Base-by-base conservation (phyloP, 1,140 invertebrate species). In the Drosophila tristis region DNA sequence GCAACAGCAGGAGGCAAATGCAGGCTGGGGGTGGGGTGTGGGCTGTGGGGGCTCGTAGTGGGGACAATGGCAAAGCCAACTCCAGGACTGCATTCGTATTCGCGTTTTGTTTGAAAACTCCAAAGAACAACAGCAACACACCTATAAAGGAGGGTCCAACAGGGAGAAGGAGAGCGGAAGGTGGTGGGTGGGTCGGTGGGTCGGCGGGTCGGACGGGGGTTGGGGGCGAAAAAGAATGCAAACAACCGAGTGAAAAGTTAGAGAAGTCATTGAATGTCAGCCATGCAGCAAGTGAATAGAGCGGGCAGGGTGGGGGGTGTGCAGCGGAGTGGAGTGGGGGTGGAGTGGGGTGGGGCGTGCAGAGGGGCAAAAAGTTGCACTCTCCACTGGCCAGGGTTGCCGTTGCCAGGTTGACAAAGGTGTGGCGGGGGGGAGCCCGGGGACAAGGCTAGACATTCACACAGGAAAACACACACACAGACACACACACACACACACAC, bases 181-280 rank as follows among this genome's bases (percentile, higher is more conserved):
- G n/a, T 2, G 42, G n/a, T n/a, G n/a, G n/a, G n/a, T n/a, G n/a
- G n/a, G n/a, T n/a, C n/a, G n/a, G n/a, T n/a, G n/a, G n/a, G n/a
- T n/a, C n/a, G n/a, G n/a, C n/a, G n/a, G n/a, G n/a, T n/a, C n/a
- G n/a, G n/a, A n/a, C n/a, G n/a, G 26, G 47, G 23, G 0, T 2
- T 31, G 4, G 15, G 11, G 16, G 11, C 20, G 29, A 44, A 35
- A 65, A 75, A 78, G 65, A 77, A 77, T 70, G 59, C 62, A 68
- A 63, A 85, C 78, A 85, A 85, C 80, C 80, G 65, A 86, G 67
- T 68, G 81, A 77, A 89, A 87, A 89, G 84, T 87, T 87, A 64
- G 84, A 82, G 75, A 87, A 87, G 84, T 87, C 82, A 87, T 87
- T 89, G 82, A 89, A 89, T 87, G 82, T 89, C 84, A 89, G 82